These are phyloP conservation scores for Diachrysia chrysitis DNA, from an alignment of 2,888 invertebrate genomes.

Conservation along the genomic window DNA sequence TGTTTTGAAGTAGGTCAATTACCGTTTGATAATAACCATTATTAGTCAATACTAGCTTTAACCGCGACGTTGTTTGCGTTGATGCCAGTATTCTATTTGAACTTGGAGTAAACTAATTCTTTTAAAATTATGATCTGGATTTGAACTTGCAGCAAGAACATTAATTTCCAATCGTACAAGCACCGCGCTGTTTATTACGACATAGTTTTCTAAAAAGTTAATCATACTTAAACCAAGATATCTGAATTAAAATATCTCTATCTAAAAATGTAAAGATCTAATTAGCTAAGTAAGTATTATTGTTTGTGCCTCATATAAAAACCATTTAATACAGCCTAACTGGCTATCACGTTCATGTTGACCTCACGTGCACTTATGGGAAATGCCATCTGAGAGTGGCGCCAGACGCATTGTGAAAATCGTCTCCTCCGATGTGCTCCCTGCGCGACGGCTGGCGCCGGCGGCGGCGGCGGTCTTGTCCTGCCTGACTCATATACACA, in stretches of 20 bases:
- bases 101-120: too few relatives aligned
- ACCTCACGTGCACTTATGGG: slow-evolving; percentile 55
- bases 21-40: slow-evolving; percentile 4
- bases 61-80: too few relatives aligned
- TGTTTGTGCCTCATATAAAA: neutral
- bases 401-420: slow-evolving; percentile 59
- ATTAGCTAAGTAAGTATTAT: neutral
- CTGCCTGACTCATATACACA: slow-evolving; percentile 59
- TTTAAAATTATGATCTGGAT: too few relatives aligned
- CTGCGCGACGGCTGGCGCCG: slow-evolving; percentile 54
- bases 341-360: slow-evolving; percentile 33
- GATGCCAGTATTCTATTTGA: too few relatives aligned
- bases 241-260: too few relatives aligned
- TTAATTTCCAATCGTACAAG: too few relatives aligned
- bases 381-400: slow-evolving; percentile 57
- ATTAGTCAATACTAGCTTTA: too few relatives aligned
- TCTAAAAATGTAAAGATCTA: neutral
- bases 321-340: slow-evolving; percentile 18
- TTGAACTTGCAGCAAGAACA: too few relatives aligned
- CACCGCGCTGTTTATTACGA: too few relatives aligned
- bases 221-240: too few relatives aligned
- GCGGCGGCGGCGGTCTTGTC: slow-evolving; percentile 48
- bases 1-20: slow-evolving; percentile 1
- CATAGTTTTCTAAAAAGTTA: too few relatives aligned
- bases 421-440: slow-evolving; percentile 52